A percentile compares a stretch with the other conserved stretches of the same genome.
These are phyloP conservation scores for Andinoacara biseriatus DNA, from an alignment of 2,113 vertebrate genomes.

Conservation along the genomic window DNA sequence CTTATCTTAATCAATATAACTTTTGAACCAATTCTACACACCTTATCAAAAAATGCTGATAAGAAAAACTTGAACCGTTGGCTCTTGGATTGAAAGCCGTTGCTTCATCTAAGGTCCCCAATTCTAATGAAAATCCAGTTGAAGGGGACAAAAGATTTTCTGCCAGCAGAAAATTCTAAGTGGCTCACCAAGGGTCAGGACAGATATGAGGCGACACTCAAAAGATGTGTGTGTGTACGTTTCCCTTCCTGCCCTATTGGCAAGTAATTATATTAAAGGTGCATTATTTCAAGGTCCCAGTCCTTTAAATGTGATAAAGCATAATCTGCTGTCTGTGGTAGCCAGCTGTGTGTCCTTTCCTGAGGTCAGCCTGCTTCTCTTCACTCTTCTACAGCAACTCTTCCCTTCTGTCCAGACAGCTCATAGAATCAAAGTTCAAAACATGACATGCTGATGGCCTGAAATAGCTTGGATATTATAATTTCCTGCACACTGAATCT, in stretches of 20 bases:
- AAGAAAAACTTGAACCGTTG: slow-evolving; percentile 43
- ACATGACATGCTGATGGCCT: not conserved
- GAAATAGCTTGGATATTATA: not conserved
- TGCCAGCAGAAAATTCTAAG: slow-evolving; percentile 61
- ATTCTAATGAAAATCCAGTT: slow-evolving; percentile 58
- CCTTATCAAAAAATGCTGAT: slow-evolving; percentile 47
- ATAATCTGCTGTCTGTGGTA: slow-evolving; percentile 67
- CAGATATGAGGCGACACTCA: slow-evolving; percentile 69
- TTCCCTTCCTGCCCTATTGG: slow-evolving; percentile 57
- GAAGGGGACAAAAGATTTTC: slow-evolving; percentile 64
- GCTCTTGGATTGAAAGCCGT: slow-evolving; percentile 42
- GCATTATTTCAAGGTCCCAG: slow-evolving; percentile 77
- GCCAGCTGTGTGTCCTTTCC: slow-evolving; percentile 54
- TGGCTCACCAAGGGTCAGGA: slow-evolving; percentile 59
- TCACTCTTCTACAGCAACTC: slow-evolving; percentile 26
- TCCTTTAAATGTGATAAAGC: slow-evolving; percentile 76
- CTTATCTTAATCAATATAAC: slow-evolving; percentile 35
- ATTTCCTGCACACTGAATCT: slow-evolving; percentile 15
- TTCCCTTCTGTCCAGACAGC: slow-evolving; percentile 2
- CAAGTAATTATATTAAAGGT: slow-evolving; percentile 79
- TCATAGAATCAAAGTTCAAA: slow-evolving; percentile 8
- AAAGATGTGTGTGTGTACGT: slow-evolving; percentile 39
- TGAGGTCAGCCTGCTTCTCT: slow-evolving; percentile 58
- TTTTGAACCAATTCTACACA: slow-evolving; percentile 35
- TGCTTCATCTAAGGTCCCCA: slow-evolving; percentile 21